Base-by-base conservation (phyloP, 37 sponge, comb jelly and placozoan species). In the Chondrosia reniformis region DNA sequence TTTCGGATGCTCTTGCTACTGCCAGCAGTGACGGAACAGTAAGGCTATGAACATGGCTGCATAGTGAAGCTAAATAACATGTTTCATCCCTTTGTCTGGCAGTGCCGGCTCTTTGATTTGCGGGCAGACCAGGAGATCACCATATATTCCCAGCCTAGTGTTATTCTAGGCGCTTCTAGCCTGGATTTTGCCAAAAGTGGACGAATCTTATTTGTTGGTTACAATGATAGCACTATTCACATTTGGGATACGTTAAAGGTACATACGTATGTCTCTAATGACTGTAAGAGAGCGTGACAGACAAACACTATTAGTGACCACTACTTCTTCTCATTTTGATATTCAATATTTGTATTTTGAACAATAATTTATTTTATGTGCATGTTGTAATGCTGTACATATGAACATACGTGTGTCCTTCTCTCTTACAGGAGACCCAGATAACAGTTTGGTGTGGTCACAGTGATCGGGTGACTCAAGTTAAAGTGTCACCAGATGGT, bases 231-330 rank as follows among this genome's bases (percentile, higher is more conserved):
- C 73, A 75, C 83, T 17, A 55, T 94, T 17, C 75, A 89, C 34
- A 89, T 81, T 13, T 94, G 95, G 95, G 95, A 94, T 74, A 74
- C 80, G 12, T 56, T 94, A 25, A 94, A 94, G 93, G 95, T 91
- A 74, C 0, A 33, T 54, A 27, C 22, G 44, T 10, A 30, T 37
- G 15, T 19, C 24, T 44, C 4, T 41, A 61, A 6, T 33, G 34
- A 25, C 25, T 46, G 32, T 41, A 63, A 61, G n/a, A 39, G 33
- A n/a, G n/a, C n/a, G n/a, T n/a, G n/a, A n/a, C n/a, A n/a, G n/a
- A 10, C 67, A 66, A 22, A 33, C 36, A 74, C 74, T 44, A 6
- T 13, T 45, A 44, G 13, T 10, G 15, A 45, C 64, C 46, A 15
- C 5, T 56, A 33, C 6, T 3, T 3, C 27, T 33, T 21, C 36